Percentiles rank a stretch among this genome's conserved stretches.
phyloP scores from a whole-genome alignment of 1,140 invertebrate genomes.

The Drosophila pachea region DNA sequence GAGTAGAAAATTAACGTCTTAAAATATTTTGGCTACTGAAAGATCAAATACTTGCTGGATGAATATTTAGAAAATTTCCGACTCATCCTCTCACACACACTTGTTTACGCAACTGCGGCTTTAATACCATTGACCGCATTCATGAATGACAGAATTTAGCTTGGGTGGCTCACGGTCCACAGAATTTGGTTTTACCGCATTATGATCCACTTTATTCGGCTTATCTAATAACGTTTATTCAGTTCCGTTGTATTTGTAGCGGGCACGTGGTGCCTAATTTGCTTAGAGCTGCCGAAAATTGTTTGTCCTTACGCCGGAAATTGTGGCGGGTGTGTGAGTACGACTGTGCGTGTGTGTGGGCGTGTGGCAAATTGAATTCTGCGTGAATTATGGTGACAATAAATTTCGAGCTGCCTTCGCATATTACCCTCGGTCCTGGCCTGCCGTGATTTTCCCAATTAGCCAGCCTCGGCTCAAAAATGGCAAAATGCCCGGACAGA shows the following conservation, averaged over 20 bases:
- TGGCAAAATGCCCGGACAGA: neutral
- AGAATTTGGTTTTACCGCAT: neutral
- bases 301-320: conserved; percentile 16
- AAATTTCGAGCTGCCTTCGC: conserved; percentile 22
- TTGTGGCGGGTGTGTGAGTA: conserved; percentile 10
- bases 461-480: conserved; percentile 19
- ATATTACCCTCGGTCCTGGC: neutral
- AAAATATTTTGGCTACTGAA: too few species aligned
- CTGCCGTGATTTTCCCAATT: conserved; percentile 42
- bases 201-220: neutral
- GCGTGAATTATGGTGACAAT: conserved; percentile 43
- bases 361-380: conserved; percentile 31
- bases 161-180: neutral
- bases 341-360: neutral
- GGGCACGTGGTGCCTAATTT: conserved; percentile 25
- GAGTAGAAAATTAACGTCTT: too few species aligned
- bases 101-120: too few species aligned
- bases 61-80: too few species aligned
- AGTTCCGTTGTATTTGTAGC: neutral
- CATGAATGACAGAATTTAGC: conserved; percentile 7
- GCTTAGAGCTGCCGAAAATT: conserved; percentile 25
- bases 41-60: too few species aligned
- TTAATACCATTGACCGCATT: conserved; percentile 20
- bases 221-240: conserved; percentile 10
- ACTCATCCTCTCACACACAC: too few species aligned